Base-by-base conservation (phyloP, 1,140 invertebrate species). In the fruit fly (Drosophila melanogaster) region DNA sequence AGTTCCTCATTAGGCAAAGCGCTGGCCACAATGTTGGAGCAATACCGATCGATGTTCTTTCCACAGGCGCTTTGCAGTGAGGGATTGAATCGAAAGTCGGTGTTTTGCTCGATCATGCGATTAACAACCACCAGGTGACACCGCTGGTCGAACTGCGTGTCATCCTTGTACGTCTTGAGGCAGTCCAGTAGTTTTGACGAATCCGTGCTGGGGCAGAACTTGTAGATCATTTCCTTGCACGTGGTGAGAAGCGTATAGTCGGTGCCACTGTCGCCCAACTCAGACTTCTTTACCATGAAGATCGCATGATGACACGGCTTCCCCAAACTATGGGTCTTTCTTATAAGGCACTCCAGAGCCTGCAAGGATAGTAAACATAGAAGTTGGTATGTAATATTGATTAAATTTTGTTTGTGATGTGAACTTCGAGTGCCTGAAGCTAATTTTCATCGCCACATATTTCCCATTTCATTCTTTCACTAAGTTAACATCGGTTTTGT, bases 81-180 rank as follows among this genome's bases (percentile, higher is more conserved):
- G 14, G 97, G 96, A 93, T 99, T 99, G 49, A 99, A 95, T 75
- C 98, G 94, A 83, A 97, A 97, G 93, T 99, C 98, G 46, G 95
- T 94, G 91, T 97, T 98, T 93, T 98, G 97, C 92, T 98, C 97
- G 58, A 98, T 96, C 95, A 99, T 96, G 90, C 98, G 94, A 92
- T 96, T 96, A 8, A 97, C 93, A 3, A 99, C 96, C 12, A 99
- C 94, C 53, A 95, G 93, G 84, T 96, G 95, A 92, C 99, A 99
- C 55, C 95, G 95, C 56, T 95, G 94, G 91, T 98, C 96, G 93
- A 98, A 99, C 22, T 94, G 94, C 17, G 93, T 92, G 76, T 97
- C 95, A 89, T 98, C 95, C 90, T 96, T 97, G 77, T 97, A 94
- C 70, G 93, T 93, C 91, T 96, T 96, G 12, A 96, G 92, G 90